A percentile compares a stretch with the other conserved stretches of the same genome.
These are phyloP conservation scores for Catamblyrhynchus diadema DNA, from an alignment of 2,797 vertebrate genomes.

Conservation along the genomic window DNA sequence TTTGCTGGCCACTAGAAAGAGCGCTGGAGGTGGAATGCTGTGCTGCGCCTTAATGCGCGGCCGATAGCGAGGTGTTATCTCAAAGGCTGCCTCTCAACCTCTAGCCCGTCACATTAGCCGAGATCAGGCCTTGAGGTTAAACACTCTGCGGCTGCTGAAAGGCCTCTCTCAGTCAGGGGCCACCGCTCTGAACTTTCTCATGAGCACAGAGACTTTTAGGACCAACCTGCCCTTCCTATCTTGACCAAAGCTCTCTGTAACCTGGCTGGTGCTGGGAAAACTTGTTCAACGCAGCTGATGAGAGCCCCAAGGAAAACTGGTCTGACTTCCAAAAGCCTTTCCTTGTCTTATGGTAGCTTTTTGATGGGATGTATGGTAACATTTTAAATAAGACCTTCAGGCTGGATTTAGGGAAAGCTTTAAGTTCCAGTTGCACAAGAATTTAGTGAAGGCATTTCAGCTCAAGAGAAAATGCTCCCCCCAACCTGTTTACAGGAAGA, in stretches of 20 bases:
- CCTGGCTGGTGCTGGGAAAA: neutral
- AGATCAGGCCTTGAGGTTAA: slow-evolving; percentile 31
- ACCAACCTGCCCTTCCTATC: neutral
- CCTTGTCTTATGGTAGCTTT: fast-evolving
- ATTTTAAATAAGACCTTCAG: neutral
- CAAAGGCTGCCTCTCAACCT: slow-evolving; percentile 54
- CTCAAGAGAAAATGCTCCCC: neutral
- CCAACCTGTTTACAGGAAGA: neutral
- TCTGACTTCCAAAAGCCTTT: neutral
- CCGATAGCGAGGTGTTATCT: slow-evolving; percentile 14
- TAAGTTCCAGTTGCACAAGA: neutral
- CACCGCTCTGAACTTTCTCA: slow-evolving; percentile 56
- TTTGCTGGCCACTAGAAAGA: neutral
- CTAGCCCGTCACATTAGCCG: slow-evolving; percentile 10
- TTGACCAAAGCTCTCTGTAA: neutral
- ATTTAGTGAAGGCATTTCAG: neutral
- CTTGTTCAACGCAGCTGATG: neutral
- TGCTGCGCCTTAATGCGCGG: neutral
- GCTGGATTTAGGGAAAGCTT: neutral
- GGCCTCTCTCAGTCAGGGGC: slow-evolving; percentile 31
- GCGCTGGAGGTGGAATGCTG: neutral
- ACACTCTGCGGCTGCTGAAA: slow-evolving; percentile 45
- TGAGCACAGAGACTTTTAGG: neutral
- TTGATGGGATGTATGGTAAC: neutral
- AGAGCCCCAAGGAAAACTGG: neutral